These are phyloP conservation scores for Ferdinandea cuprea DNA, from an alignment of 2,888 invertebrate genomes.

Conservation along the genomic window DNA sequence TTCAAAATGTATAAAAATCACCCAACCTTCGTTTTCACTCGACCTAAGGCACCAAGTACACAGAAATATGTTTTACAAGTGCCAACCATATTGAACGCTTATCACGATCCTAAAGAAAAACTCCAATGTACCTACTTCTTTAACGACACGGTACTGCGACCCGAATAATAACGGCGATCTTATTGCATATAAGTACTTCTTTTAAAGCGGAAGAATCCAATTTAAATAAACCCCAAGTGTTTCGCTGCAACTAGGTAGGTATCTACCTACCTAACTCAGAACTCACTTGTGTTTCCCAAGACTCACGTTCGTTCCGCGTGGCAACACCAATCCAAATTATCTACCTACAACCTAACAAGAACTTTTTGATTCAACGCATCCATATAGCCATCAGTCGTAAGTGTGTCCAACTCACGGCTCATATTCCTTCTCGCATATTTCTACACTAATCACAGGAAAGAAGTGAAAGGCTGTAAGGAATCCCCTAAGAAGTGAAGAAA, in stretches of 20 bases:
- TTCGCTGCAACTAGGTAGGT: neutral
- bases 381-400: slow-evolving; percentile 74
- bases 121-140: slow-evolving; percentile 35
- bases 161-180: slow-evolving; percentile 5
- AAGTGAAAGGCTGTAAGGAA: slow-evolving; percentile 41
- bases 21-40: slow-evolving; percentile 25
- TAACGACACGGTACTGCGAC: slow-evolving; percentile 18
- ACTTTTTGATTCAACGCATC: slow-evolving; percentile 5
- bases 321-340: slow-evolving; percentile 42
- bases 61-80: slow-evolving; percentile 11
- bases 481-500: slow-evolving; percentile 57
- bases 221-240: slow-evolving; percentile 28
- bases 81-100: slow-evolving; percentile 12
- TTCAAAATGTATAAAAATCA: slow-evolving; percentile 7
- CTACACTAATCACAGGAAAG: slow-evolving; percentile 29
- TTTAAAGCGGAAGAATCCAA: slow-evolving; percentile 40
- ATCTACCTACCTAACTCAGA: too few species aligned
- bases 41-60: slow-evolving; percentile 14
- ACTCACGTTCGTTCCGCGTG: slow-evolving; percentile 62
- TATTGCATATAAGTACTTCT: slow-evolving; percentile 7
- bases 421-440: slow-evolving; percentile 36
- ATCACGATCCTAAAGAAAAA: slow-evolving; percentile 11
- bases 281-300: slow-evolving; percentile 12
- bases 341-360: slow-evolving; percentile 20
- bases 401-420: slow-evolving; percentile 80